A percentile compares a stretch with the other conserved stretches of the same genome.
phyloP scores from a whole-genome alignment of 2,797 vertebrate genomes.

The Alexandromys oeconomus region DNA sequence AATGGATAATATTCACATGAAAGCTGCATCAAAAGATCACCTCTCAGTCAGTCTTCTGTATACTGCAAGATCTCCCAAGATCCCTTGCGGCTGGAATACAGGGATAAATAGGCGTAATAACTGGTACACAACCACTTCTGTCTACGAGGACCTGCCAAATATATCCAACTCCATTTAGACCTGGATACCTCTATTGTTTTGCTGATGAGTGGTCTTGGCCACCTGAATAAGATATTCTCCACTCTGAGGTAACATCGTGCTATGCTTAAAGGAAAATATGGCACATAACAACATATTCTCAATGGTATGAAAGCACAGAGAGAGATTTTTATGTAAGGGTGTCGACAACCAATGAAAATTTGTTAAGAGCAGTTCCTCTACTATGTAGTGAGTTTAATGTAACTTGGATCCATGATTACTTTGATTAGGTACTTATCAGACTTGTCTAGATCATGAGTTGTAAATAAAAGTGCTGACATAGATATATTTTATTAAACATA shows the following conservation, averaged over 20 bases:
- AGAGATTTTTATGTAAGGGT: background rate
- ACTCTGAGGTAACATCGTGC: background rate
- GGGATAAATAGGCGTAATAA: background rate
- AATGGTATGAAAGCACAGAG: background rate
- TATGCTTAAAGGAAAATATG: background rate
- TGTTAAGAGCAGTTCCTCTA: background rate
- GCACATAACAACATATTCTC: background rate
- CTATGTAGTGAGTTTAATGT: background rate
- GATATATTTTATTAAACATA: background rate
- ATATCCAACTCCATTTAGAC: background rate
- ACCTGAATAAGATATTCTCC: background rate
- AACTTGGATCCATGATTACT: background rate
- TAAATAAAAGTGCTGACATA: background rate
- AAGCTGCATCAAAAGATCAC: background rate
- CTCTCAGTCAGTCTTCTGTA: background rate
- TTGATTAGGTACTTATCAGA: background rate
- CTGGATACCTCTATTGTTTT: background rate
- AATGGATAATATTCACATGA: background rate
- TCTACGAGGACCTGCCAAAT: background rate
- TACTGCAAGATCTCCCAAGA: background rate
- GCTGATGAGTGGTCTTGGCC: background rate
- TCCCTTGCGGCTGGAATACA: background rate
- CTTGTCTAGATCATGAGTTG: background rate
- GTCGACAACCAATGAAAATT: constrained; percentile 7
- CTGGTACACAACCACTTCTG: background rate